These are phyloP conservation scores for Drosophila sulfurigaster DNA, from an alignment of 1,140 invertebrate species.

Conservation along the genomic window DNA sequence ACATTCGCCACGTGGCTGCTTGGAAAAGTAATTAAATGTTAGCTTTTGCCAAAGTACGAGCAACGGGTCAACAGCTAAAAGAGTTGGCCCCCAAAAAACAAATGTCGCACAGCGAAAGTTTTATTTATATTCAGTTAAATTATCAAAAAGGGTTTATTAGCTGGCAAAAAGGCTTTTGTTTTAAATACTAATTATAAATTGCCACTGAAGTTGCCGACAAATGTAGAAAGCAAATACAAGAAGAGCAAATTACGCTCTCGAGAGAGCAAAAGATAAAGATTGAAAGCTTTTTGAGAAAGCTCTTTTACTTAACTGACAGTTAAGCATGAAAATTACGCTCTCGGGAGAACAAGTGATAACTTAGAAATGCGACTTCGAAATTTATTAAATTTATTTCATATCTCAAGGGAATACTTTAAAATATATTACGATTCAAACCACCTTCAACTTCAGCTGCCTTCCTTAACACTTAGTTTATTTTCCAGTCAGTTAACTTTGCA, in stretches of 20 bases:
- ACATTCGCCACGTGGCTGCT: conserved; percentile 39
- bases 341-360: too few species aligned
- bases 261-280: background rate
- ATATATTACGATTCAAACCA: too few species aligned
- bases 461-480: background rate
- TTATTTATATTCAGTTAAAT: background rate
- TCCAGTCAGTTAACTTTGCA: background rate
- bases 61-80: conserved; percentile 25
- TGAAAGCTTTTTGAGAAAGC: background rate
- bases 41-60: background rate
- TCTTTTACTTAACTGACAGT: too few species aligned
- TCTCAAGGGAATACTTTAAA: too few species aligned
- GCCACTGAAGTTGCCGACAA: background rate
- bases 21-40: conserved; percentile 47
- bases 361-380: too few species aligned
- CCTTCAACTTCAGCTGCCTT: too few species aligned
- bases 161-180: background rate
- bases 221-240: too few species aligned
- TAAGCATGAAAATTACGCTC: too few species aligned
- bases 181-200: conserved; percentile 16
- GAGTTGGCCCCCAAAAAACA: background rate
- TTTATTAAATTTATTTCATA: too few species aligned
- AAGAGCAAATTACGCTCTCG: too few species aligned
- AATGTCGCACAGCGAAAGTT: background rate
- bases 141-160: conserved; percentile 24